Conservation (phyloP, 2,797 vertebrate species). For the Cyclura pinguis region DNA sequence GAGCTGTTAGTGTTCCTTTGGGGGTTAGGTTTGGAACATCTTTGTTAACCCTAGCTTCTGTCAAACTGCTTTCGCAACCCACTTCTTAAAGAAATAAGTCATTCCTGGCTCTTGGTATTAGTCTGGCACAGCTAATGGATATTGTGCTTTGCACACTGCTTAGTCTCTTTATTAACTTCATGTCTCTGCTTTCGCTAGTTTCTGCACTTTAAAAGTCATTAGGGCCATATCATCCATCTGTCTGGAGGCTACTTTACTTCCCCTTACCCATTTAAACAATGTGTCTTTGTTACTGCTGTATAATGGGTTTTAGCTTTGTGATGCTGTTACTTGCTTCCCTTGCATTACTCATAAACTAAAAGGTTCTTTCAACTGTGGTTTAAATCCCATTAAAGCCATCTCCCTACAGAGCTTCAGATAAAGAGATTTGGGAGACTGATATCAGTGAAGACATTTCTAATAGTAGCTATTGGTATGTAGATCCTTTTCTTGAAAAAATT, state of each 20-base stretch:
- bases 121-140: neutral
- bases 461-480: neutral
- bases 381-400: constrained; percentile 50
- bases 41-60: neutral
- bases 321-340: constrained; percentile 11
- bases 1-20: neutral
- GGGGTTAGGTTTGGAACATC: neutral
- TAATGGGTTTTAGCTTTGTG: constrained; percentile 45
- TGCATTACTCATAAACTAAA: constrained; percentile 43
- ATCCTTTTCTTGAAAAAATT: neutral
- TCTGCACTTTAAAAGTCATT: constrained; percentile 43
- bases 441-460: neutral
- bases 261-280: neutral
- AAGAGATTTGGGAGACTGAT: neutral
- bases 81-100: neutral
- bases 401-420: constrained; percentile 25
- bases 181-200: neutral
- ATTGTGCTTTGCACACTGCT: neutral
- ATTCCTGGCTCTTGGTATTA: constrained; percentile 11
- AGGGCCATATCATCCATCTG: neutral
- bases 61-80: constrained; percentile 12
- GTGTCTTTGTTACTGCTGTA: constrained; percentile 41
- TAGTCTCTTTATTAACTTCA: accelerated
- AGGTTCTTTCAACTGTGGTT: constrained; percentile 16
- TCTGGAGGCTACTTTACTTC: constrained; percentile 41